A percentile compares a stretch with the other conserved stretches of the same genome.
Conservation (phyloP, 1,140 invertebrate species). For the Nylanderia fulva region DNA sequence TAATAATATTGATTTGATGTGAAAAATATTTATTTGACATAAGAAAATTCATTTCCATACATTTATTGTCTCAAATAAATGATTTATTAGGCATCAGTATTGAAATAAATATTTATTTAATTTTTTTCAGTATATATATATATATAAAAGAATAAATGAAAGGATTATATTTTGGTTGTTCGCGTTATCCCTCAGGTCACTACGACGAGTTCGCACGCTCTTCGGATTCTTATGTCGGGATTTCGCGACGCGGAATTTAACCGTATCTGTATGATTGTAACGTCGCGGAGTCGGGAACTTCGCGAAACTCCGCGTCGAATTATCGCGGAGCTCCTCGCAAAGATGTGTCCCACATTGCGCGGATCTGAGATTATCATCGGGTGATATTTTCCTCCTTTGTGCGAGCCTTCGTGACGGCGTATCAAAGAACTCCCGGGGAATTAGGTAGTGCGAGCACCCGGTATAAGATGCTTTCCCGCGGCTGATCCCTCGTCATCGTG, state of each 20-base stretch:
- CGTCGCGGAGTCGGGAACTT: neutral
- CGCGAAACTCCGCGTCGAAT: conserved; percentile 23
- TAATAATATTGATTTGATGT: too few relatives aligned
- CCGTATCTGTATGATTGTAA: neutral
- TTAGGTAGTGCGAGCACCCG: conserved; percentile 67
- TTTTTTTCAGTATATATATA: too few relatives aligned
- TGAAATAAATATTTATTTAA: too few relatives aligned
- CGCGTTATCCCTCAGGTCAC: neutral
- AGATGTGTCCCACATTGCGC: conserved; percentile 54
- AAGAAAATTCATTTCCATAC: too few relatives aligned
- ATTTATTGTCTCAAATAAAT: too few relatives aligned
- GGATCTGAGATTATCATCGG: conserved; percentile 71
- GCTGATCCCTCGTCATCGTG: conserved; percentile 72
- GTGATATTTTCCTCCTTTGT: conserved; percentile 76
- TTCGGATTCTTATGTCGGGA: conserved; percentile 3
- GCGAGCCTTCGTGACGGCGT: conserved; percentile 54
- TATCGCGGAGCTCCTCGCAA: neutral
- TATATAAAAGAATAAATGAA: too few relatives aligned
- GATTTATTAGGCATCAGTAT: too few relatives aligned
- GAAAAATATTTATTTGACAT: too few relatives aligned
- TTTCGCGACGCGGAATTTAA: conserved; percentile 34
- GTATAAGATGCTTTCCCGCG: conserved; percentile 76
- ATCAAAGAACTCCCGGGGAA: conserved; percentile 77
- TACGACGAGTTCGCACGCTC: neutral
- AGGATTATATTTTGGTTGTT: neutral